Evolutionary conservation across 2,797 vertebrate genomes (phyloP), one percentile per base, ranked within the genome.

Genomic region (Enteromius afrohamiltoni): DNA sequence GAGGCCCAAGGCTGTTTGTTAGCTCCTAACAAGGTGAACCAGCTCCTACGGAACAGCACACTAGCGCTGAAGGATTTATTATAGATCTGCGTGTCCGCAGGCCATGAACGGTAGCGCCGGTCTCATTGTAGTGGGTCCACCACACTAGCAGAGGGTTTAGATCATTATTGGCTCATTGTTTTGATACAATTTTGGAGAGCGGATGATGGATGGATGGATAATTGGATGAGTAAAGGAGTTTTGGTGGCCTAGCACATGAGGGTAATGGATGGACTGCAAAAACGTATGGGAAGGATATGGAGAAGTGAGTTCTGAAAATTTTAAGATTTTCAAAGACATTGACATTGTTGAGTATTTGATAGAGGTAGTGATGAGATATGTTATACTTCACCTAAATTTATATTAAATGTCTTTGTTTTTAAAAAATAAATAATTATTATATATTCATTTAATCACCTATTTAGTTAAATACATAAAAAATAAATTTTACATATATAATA

Each of bases 1-100:
- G 82, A 88, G 84, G 85, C 88, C 85, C 85, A 81, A 81, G 85
- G 89, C 85, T 87, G 86, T 90, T 90, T 88, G 89, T 90, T 90
- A 88, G 88, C 89, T 85, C 80, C 84, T 90, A 90, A 90, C 88
- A 90, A 90, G 89, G 85, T 87, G 84, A 88, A 86, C 82, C 74
- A 84, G 86, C 88, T 87, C 64, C 86, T 79, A 84, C 69, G 70
- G 85, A 87, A 86, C 80, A 80, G 85, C 88, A 82, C 85, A 86
- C 87, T 83, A 82, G 84, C 79, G 79, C 70, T 64, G 80, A 82
- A 71, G 86, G 85, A 87, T 87, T 88, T 87, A 89, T 88, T 88
- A 87, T 77, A 53, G 84, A 88, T 85, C 80, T 65, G 81, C 40
- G 77, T 85, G 82, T 88, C 86, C 79, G 84, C 82, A 65, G 85